These are phyloP conservation scores for Rhynchopsitta pachyrhyncha DNA, from an alignment of 2,113 vertebrate species.

Conservation along the genomic window DNA sequence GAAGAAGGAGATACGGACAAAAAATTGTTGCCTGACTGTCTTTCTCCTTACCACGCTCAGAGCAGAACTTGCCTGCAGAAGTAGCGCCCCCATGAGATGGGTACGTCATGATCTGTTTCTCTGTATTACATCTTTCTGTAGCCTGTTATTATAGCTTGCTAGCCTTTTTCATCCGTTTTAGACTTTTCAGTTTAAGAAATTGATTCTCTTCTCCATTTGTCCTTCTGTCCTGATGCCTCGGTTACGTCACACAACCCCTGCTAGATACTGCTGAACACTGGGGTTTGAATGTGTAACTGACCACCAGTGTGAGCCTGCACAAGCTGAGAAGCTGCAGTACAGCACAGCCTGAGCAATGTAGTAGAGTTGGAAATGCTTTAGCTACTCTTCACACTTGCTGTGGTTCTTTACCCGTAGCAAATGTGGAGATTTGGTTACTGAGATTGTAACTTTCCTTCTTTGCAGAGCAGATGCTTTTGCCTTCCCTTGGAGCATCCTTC, in stretches of 20 bases:
- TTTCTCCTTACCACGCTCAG: background rate
- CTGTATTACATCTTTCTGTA: background rate
- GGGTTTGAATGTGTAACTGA: background rate
- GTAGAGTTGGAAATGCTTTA: background rate
- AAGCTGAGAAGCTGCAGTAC: background rate
- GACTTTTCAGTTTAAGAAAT: background rate
- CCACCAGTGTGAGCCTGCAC: background rate
- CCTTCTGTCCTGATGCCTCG: background rate
- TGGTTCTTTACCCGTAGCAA: background rate
- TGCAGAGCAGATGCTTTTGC: background rate
- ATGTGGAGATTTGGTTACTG: background rate
- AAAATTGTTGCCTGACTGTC: background rate
- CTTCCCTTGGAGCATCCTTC: background rate
- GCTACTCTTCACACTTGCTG: background rate
- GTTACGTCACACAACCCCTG: background rate
- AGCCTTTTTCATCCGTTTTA: background rate
- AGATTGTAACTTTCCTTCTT: background rate
- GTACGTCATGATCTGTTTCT: background rate
- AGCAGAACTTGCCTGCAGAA: background rate
- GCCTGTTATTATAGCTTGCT: background rate
- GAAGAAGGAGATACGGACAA: background rate
- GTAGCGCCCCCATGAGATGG: rapidly evolving
- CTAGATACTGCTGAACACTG: background rate
- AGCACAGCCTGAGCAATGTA: background rate
- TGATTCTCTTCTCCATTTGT: background rate